phyloP scores from a whole-genome alignment of 1,140 invertebrate species.

The Pygmarrhopalites habei region DNA sequence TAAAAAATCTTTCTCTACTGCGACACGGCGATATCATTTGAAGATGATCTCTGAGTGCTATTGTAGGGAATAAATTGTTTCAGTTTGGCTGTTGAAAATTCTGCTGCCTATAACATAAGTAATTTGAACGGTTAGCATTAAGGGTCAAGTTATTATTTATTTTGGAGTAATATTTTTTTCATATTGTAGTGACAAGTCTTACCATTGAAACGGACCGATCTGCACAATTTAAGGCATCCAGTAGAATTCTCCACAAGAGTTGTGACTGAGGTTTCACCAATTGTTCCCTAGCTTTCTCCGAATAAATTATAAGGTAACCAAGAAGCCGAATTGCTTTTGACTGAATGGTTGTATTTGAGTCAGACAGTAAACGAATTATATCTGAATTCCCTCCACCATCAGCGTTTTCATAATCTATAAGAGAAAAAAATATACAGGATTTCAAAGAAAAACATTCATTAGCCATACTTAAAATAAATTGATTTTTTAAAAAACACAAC shows the following conservation, averaged over 20 bases:
- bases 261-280: constrained; percentile 1
- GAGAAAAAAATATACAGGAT: constrained; percentile 28
- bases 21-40: not conserved
- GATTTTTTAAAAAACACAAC: not conserved
- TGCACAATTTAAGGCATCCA: not conserved
- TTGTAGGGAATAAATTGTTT: not conserved
- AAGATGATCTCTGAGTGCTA: not conserved
- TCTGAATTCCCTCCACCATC: constrained; percentile 46
- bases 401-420: constrained; percentile 35
- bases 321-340: constrained; percentile 21
- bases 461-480: not conserved
- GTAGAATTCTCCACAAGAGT: constrained; percentile 12
- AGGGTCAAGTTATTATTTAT: not conserved
- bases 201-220: not conserved
- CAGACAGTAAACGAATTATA: constrained; percentile 53
- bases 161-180: not conserved
- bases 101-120: not conserved
- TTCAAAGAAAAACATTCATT: not conserved
- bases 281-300: constrained; percentile 16
- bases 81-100: not conserved
- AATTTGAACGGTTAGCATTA: not conserved
- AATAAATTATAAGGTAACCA: constrained; percentile 22
- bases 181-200: not conserved
- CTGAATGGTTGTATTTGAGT: constrained; percentile 48
- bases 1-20: not conserved